phyloP scores from a whole-genome alignment of 2,888 invertebrate genomes.

The Peribatodes rhomboidaria region DNA sequence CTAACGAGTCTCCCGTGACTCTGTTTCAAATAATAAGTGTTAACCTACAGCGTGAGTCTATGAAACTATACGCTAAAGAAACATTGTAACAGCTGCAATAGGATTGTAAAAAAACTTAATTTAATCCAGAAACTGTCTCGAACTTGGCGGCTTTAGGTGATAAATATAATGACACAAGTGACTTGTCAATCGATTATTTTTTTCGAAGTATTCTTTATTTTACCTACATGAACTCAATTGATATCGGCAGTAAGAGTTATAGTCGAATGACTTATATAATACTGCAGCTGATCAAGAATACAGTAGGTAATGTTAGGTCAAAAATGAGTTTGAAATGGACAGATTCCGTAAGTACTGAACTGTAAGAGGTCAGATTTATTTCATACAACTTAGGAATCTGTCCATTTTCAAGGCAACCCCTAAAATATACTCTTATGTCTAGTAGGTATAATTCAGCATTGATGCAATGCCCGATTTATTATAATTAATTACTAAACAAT shows the following conservation, averaged over 20 bases:
- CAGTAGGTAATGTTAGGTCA: slow-evolving; percentile 9
- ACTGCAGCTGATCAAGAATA: slow-evolving; percentile 13
- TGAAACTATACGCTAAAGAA: too few species aligned
- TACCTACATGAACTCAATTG: slow-evolving; percentile 12
- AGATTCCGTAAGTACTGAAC: slow-evolving; percentile 13
- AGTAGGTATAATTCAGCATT: slow-evolving; percentile 65
- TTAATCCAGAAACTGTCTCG: background rate
- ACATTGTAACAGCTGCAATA: background rate
- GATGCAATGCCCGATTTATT: slow-evolving; percentile 59
- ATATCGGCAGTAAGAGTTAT: slow-evolving; percentile 1
- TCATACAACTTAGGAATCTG: slow-evolving; percentile 45
- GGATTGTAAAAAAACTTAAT: too few species aligned
- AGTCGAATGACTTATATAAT: background rate
- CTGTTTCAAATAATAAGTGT: background rate
- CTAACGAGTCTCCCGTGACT: background rate
- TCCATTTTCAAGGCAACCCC: slow-evolving; percentile 37
- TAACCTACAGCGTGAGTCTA: too few species aligned
- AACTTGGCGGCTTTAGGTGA: background rate
- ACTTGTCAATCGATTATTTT: background rate
- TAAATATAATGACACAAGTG: background rate
- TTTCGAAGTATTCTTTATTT: background rate
- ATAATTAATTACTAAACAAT: slow-evolving; percentile 57
- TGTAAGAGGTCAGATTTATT: background rate
- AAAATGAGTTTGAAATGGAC: slow-evolving; percentile 21
- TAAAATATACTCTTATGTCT: slow-evolving; percentile 54